Evolutionary conservation across 2,888 invertebrate species (phyloP).

Genomic region (Selenia dentaria): DNA sequence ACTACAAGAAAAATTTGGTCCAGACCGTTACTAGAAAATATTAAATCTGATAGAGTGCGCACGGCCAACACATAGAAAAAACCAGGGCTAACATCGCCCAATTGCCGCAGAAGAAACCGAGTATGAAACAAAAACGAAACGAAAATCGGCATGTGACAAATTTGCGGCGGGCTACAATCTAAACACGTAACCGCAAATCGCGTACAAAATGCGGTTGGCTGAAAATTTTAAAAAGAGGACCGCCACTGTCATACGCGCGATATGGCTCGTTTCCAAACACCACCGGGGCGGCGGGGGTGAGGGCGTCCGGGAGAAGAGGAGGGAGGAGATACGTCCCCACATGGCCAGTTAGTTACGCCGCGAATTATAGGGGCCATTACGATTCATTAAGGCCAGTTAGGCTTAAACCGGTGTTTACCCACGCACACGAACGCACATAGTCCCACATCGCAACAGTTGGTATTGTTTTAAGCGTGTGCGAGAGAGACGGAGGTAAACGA

Average conservation of each 20-base stretch:
- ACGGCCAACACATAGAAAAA: too few relatives aligned
- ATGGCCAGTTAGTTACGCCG: conserved; percentile 85
- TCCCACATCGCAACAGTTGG: conserved; percentile 64
- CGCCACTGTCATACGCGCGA: conserved; percentile 74
- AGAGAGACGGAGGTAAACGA: conserved; percentile 48
- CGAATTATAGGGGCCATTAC: conserved; percentile 86
- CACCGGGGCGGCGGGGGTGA: conserved; percentile 41
- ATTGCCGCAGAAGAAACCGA: conserved; percentile 25
- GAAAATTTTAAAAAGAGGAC: conserved; percentile 81
- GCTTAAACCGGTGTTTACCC: conserved; percentile 85
- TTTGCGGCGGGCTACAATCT: conserved; percentile 55
- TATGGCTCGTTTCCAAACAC: conserved; percentile 78
- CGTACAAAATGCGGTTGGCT: conserved; percentile 56
- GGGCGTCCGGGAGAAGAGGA: conserved; percentile 20
- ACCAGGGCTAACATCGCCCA: not conserved
- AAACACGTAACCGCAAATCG: conserved; percentile 78
- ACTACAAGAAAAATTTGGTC: too few relatives aligned
- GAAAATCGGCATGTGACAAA: conserved; percentile 46
- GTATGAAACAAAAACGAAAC: conserved; percentile 31
- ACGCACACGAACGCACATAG: conserved; percentile 67
- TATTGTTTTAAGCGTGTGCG: conserved; percentile 61
- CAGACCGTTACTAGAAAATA: not conserved
- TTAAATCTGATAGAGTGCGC: too few relatives aligned
- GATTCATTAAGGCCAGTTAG: conserved; percentile 86
- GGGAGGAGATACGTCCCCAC: conserved; percentile 61